Evolutionary conservation across 1,140 invertebrate genomes (phyloP).

Genomic region (Bombus huntii): DNA sequence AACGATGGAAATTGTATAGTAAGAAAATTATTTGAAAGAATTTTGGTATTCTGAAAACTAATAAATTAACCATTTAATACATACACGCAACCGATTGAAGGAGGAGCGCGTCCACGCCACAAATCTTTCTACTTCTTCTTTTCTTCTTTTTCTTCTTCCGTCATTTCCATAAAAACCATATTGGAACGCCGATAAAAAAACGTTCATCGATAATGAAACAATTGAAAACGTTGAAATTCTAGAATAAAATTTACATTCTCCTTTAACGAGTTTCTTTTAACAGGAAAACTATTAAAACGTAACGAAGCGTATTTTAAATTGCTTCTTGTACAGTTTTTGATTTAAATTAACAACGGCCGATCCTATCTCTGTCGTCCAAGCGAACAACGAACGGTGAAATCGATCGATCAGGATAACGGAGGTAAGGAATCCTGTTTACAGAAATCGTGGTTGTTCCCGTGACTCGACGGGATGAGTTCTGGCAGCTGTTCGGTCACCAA

Average conservation of each 20-base stretch:
- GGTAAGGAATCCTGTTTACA: not conserved
- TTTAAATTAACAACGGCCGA: not conserved
- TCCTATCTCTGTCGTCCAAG: not conserved
- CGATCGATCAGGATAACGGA: not conserved
- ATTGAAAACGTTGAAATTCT: not conserved
- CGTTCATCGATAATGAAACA: not conserved
- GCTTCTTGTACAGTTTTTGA: not conserved
- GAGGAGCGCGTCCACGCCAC: no score
- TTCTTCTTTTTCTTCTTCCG: not conserved
- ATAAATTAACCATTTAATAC: no score
- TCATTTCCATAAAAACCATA: no score
- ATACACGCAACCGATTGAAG: no score
- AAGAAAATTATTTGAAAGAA: no score
- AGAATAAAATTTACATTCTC: not conserved
- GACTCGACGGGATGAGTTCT: not conserved
- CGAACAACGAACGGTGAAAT: not conserved
- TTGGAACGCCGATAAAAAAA: not conserved
- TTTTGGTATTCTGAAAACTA: no score
- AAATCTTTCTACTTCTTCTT: no score
- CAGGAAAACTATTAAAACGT: not conserved
- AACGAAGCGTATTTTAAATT: not conserved
- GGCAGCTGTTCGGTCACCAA: slow-evolving; percentile 23
- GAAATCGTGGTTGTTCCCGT: not conserved
- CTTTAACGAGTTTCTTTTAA: not conserved
- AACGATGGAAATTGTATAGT: no score